Base-by-base conservation (phyloP, 2,888 invertebrate species). In the Malacosoma neustria region DNA sequence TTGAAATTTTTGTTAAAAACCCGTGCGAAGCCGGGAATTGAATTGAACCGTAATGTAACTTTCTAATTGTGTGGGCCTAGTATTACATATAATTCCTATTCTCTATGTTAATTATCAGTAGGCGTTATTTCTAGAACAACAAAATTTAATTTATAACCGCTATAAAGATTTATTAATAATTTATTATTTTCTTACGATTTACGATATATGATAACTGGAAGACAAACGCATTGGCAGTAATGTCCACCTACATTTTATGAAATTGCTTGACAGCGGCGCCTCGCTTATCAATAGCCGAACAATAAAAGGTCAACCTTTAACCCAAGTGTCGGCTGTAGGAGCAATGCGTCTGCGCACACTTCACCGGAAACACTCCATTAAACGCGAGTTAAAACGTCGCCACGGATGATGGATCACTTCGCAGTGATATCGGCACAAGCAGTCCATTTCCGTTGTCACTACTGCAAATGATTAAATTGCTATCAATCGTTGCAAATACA, bases 241-340 rank as follows among this genome's bases (percentile, higher is more conserved):
- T 33, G 36, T 34, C 29, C 31, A 35, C 13, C 32, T 14, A 9
- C 32, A 3, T 32, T 6, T 40, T 58, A 50, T 54, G 53, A 53
- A 51, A 52, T 46, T 44, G 42, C 44, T 42, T 51, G 57, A 50
- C 58, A 54, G 57, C 50, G 64, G 68, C 72, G 72, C 65, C 64
- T 49, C 54, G 48, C 56, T 64, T 72, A 72, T 72, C 72, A 58
- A 66, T 65, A 64, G 37, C 46, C 54, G 51, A 63, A 69, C 67
- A 70, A 64, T 64, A 60, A 66, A 68, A 64, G 70, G 68, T 62
- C 60, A 64, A 57, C 59, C 54, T 62, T 62, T 65, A 68, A 67
- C 68, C 68, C 50, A 49, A 34, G 48, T 46, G 55, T 56, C 57
- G 56, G 47, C 61, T 58, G 61, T 61, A 61, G 45, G 50, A 48